phyloP scores from a whole-genome alignment of 2,113 vertebrate species.

The Laterallus jamaicensis region DNA sequence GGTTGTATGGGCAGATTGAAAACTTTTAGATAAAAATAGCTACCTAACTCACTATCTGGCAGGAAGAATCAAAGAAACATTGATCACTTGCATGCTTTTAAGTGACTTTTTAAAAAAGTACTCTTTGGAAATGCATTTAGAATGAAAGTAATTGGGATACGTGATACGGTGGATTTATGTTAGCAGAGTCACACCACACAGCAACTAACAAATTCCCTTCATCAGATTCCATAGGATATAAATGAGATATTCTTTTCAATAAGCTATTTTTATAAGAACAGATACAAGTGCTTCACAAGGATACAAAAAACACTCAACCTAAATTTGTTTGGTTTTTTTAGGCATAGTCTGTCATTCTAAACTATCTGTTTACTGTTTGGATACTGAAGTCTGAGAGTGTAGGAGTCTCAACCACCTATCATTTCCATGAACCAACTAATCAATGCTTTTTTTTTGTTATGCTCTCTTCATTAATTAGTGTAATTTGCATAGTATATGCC shows the following conservation, averaged over 20 bases:
- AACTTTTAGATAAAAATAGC: slow-evolving; percentile 55
- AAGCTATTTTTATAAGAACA: not conserved
- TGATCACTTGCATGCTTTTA: slow-evolving; percentile 40
- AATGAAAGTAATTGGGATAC: not conserved
- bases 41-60: slow-evolving; percentile 5
- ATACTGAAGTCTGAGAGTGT: not conserved
- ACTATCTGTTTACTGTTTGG: not conserved
- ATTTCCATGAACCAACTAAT: not conserved
- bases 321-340: not conserved
- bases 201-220: not conserved
- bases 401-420: not conserved
- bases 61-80: slow-evolving; percentile 38
- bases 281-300: not conserved
- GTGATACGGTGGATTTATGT: not conserved
- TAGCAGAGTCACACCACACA: not conserved
- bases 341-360: not conserved
- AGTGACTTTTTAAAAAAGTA: not conserved
- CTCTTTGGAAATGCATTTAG: slow-evolving; percentile 12
- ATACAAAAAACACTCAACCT: not conserved
- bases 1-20: slow-evolving; percentile 1
- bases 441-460: not conserved
- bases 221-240: not conserved
- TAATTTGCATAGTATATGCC: not conserved
- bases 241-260: not conserved
- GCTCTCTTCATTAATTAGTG: not conserved